Base-by-base conservation (phyloP, 1,140 invertebrate species). In the Calliphora vicina region DNA sequence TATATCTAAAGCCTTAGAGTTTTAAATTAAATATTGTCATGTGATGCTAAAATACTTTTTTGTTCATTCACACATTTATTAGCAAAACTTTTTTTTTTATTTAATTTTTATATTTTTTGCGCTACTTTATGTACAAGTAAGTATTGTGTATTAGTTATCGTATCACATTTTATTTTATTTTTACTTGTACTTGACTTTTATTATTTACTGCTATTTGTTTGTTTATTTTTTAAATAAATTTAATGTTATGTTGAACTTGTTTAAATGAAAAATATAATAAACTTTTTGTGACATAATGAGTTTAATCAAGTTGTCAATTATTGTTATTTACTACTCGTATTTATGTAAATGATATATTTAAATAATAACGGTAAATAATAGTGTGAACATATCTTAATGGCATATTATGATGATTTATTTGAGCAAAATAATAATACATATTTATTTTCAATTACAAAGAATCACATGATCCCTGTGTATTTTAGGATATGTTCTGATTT, bases 201-300 rank as follows among this genome's bases (percentile, higher is more conserved):
- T 57, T 57, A 57, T 57, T 57, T 57, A 57, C n/a, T n/a, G n/a
- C n/a, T n/a, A n/a, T n/a, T n/a, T n/a, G n/a, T 57, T 57, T 57
- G n/a, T 57, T 57, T 57, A n/a, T 57, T 57, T 57, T 57, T 35
- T 35, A 8, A 35, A 35, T 35, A 35, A 35, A 35, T 35, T 35
- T 35, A 8, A 35, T 57, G 6, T 57, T 57, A n/a, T 57, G 50
- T 57, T 57, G 0, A n/a, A 57, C n/a, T 57, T 57, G n/a, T n/a
- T 57, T 17, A 57, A 57, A 57, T 6, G 15, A 17, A 57, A 57
- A n/a, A 57, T n/a, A 57, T 57, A 57, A 57, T 17, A n/a, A 57
- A 57, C 35, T 8, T 57, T 57, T 5, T 3, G 50, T 57, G 50
- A 57, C 35, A 35, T 6, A 35, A n/a, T n/a, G n/a, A 35, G 35